phyloP scores from a whole-genome alignment of 2,797 vertebrate species.

The Pipistrellus nathusii region DNA sequence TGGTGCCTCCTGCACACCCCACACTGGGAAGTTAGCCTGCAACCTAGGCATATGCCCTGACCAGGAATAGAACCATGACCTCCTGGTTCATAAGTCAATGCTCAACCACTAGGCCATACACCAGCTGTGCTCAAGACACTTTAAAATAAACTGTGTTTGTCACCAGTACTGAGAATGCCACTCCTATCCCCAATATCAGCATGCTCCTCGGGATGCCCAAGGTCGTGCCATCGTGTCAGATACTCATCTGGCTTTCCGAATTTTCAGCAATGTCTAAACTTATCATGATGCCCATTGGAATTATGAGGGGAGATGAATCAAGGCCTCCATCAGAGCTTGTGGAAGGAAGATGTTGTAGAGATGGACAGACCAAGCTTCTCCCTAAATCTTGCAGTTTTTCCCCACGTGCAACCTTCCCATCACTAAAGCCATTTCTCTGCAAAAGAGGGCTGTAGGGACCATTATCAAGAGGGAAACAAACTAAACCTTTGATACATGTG shows the following conservation, averaged over 20 bases:
- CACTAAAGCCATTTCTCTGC: background rate
- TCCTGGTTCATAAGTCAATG: no score
- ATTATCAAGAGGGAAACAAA: background rate
- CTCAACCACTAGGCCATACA: no score
- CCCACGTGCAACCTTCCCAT: background rate
- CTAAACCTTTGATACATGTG: background rate
- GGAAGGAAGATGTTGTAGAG: background rate
- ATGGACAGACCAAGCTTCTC: background rate
- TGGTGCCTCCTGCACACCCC: no score
- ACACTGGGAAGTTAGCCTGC: no score
- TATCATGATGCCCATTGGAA: background rate
- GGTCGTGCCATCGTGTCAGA: background rate
- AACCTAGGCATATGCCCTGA: no score
- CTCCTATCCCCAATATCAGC: background rate
- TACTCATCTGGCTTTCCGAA: background rate
- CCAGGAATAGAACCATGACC: no score
- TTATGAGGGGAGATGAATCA: background rate
- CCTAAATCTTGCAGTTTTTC: background rate
- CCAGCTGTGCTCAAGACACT: background rate
- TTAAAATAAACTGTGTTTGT: background rate
- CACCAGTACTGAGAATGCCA: background rate
- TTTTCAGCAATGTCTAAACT: background rate
- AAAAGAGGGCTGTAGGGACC: background rate
- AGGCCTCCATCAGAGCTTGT: background rate
- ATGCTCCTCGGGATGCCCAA: background rate